Evolutionary conservation across 2,113 vertebrate species (phyloP).

Genomic region (Lophius piscatorius): DNA sequence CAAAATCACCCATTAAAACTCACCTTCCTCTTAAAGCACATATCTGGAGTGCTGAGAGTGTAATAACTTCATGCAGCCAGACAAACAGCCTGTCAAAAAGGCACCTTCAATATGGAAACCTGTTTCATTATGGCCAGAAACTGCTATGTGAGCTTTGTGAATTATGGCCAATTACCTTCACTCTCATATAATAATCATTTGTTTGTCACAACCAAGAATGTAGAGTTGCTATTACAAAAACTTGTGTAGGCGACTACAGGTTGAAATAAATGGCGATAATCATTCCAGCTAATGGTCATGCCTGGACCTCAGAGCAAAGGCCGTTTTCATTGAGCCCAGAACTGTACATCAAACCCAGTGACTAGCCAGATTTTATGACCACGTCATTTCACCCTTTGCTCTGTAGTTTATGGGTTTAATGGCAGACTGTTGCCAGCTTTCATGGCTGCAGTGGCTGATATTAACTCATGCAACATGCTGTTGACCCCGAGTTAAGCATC

Average conservation of each 20-base stretch:
- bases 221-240: slow-evolving; percentile 63
- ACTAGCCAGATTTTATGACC: slow-evolving; percentile 61
- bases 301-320: slow-evolving; percentile 60
- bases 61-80: slow-evolving; percentile 44
- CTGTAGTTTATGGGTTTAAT: slow-evolving; percentile 73
- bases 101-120: slow-evolving; percentile 57
- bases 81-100: slow-evolving; percentile 55
- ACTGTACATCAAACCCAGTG: slow-evolving; percentile 73
- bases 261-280: slow-evolving; percentile 74
- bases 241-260: slow-evolving; percentile 70
- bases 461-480: slow-evolving; percentile 66
- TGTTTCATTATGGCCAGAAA: slow-evolving; percentile 56
- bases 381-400: slow-evolving; percentile 56
- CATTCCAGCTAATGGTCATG: slow-evolving; percentile 75
- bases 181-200: slow-evolving; percentile 70
- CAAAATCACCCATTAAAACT: slow-evolving; percentile 21
- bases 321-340: slow-evolving; percentile 61
- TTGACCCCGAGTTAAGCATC: slow-evolving; percentile 39
- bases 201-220: slow-evolving; percentile 58
- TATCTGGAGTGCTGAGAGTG: slow-evolving; percentile 14
- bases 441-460: slow-evolving; percentile 53
- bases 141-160: slow-evolving; percentile 52
- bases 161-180: slow-evolving; percentile 66
- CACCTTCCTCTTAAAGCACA: slow-evolving; percentile 10
- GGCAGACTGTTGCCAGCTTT: slow-evolving; percentile 64